These are phyloP conservation scores for Struthidea cinerea DNA, from an alignment of 2,113 vertebrate genomes.

Conservation along the genomic window DNA sequence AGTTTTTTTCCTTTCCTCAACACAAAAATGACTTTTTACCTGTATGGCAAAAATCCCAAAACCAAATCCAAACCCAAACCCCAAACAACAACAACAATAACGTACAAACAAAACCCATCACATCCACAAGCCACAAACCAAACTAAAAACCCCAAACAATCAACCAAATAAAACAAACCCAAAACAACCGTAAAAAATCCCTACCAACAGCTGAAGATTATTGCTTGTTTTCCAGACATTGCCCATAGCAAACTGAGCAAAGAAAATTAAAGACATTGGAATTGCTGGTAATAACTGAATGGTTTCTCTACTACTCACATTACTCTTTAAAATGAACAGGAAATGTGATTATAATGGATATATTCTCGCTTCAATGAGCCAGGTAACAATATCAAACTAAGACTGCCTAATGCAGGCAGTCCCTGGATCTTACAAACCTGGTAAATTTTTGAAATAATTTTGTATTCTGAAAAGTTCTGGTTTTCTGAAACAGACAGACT, in stretches of 20 bases:
- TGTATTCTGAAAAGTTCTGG: background rate
- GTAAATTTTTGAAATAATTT: background rate
- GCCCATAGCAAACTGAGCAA: background rate
- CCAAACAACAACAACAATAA: background rate
- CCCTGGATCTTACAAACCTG: background rate
- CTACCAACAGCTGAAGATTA: background rate
- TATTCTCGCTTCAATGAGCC: background rate
- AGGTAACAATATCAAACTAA: background rate
- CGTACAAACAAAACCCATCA: background rate
- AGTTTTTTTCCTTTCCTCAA: background rate
- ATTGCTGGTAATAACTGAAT: background rate
- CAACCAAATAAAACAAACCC: background rate
- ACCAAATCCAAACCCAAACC: background rate
- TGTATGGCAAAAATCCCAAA: background rate
- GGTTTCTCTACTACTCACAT: background rate
- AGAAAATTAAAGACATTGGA: constrained; percentile 26
- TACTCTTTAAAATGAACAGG: background rate
- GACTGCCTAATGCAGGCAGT: background rate
- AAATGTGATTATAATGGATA: constrained; percentile 33
- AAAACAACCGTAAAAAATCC: background rate
- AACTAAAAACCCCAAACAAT: background rate
- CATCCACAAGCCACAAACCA: background rate
- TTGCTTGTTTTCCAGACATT: constrained; percentile 18
- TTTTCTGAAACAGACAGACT: background rate
- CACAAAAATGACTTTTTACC: background rate